Evolutionary conservation across 2,113 vertebrate species (phyloP).

Genomic region (Zosterops japonicus): DNA sequence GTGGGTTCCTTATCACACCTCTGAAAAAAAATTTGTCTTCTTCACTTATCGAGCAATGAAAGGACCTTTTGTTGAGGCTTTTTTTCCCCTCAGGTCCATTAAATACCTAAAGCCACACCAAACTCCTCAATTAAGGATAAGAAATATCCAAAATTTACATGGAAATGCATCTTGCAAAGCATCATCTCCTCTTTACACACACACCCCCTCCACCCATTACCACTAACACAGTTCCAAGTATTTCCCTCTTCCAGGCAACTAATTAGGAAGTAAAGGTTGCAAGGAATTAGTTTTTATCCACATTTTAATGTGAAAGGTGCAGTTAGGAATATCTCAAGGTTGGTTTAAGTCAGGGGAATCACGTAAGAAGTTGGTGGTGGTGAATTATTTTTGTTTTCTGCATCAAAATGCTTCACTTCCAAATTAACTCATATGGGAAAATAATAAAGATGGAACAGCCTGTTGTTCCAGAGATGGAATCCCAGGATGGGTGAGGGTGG

Average conservation of each 20-base stretch:
- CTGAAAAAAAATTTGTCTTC: background rate
- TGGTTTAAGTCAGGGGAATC: background rate
- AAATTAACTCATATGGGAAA: background rate
- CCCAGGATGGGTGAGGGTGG: background rate
- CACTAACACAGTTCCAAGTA: background rate
- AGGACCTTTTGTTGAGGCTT: background rate
- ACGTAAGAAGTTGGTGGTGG: fast-evolving
- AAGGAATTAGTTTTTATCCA: background rate
- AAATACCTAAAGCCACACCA: background rate
- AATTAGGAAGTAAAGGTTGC: background rate
- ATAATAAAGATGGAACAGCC: background rate
- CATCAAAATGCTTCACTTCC: background rate
- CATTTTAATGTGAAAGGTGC: background rate
- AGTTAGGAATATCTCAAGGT: background rate
- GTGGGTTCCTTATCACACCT: background rate
- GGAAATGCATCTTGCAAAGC: background rate
- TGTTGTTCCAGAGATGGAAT: background rate
- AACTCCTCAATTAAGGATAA: background rate
- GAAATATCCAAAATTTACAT: background rate
- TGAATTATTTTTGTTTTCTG: background rate
- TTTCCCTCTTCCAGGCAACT: background rate
- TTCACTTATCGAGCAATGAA: background rate
- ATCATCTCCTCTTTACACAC: background rate
- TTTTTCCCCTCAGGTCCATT: fast-evolving
- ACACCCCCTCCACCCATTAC: background rate